phyloP scores from a whole-genome alignment of 2,113 vertebrate species.

The Gulo gulo region DNA sequence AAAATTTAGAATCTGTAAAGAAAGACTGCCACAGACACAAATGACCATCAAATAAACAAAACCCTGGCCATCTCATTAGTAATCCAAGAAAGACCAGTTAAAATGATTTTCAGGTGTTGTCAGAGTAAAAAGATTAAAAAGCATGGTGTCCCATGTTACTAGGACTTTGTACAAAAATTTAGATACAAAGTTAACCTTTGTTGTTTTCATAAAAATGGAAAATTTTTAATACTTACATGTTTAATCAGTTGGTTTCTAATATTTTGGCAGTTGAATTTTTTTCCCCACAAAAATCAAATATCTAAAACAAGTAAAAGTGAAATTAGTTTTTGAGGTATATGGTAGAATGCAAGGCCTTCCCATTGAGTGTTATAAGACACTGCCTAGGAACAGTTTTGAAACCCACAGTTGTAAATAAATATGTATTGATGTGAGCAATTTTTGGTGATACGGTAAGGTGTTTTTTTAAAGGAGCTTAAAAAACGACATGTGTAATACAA shows the following conservation, averaged over 20 bases:
- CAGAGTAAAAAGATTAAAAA: neutral
- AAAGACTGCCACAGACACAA: neutral
- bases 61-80: neutral
- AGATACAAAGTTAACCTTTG: neutral
- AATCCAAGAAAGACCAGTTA: neutral
- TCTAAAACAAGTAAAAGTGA: neutral
- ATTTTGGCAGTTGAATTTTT: neutral
- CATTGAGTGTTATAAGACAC: neutral
- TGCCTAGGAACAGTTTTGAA: neutral
- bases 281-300: neutral
- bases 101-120: neutral
- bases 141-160: neutral
- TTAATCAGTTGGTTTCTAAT: neutral
- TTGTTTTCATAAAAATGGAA: neutral
- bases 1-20: neutral
- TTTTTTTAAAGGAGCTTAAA: constrained; percentile 17
- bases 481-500: neutral
- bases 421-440: neutral
- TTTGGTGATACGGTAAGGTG: neutral
- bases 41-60: neutral
- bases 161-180: neutral
- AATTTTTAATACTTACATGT: neutral
- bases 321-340: neutral
- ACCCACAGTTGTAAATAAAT: neutral
- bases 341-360: neutral